phyloP scores from a whole-genome alignment of 2,888 invertebrate genomes.

The Tetanocera ferruginea region DNA sequence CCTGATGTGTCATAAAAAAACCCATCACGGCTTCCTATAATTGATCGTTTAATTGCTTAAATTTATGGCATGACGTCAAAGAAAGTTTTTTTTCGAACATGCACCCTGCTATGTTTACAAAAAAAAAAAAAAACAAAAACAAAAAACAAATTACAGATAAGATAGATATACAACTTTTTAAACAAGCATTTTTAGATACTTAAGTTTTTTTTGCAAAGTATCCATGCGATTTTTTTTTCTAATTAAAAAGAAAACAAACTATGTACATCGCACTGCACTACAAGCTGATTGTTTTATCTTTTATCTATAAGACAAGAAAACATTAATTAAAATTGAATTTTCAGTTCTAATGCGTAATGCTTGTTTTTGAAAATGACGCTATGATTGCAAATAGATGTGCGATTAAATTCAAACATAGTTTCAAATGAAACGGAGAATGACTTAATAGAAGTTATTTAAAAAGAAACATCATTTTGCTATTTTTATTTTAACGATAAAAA shows the following conservation, averaged over 20 bases:
- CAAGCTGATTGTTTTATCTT: too few relatives aligned
- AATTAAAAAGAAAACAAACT: neutral
- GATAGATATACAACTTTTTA: too few relatives aligned
- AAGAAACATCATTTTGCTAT: too few relatives aligned
- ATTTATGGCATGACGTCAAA: too few relatives aligned
- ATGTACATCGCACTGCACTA: too few relatives aligned
- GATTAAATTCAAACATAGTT: neutral
- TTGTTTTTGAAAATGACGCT: neutral
- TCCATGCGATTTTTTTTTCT: neutral
- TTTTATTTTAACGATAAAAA: neutral
- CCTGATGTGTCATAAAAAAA: too few relatives aligned
- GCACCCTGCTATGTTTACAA: too few relatives aligned
- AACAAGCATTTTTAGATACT: neutral
- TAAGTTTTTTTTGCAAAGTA: neutral
- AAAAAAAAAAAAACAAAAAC: too few relatives aligned
- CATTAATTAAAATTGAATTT: slow-evolving; percentile 20
- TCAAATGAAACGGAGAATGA: neutral
- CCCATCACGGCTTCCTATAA: too few relatives aligned
- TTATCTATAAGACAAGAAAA: neutral
- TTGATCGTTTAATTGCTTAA: too few relatives aligned
- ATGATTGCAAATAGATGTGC: neutral
- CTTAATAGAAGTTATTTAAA: neutral
- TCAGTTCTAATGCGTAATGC: neutral
- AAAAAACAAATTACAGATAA: too few relatives aligned
- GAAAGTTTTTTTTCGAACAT: too few relatives aligned